These are phyloP conservation scores for Julus scanicus DNA, from an alignment of 2,888 invertebrate genomes.

Conservation along the genomic window DNA sequence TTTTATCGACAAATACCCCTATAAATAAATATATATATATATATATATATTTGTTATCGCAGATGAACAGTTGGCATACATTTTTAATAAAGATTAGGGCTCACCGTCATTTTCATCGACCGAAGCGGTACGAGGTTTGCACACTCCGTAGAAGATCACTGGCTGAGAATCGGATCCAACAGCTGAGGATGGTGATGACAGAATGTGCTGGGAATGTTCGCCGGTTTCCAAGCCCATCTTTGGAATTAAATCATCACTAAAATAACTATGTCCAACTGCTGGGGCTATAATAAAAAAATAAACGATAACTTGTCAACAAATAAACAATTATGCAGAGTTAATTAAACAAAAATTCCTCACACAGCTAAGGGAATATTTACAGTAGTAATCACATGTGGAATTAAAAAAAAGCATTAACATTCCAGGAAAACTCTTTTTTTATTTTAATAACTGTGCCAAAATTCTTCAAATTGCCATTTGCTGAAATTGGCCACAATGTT, in stretches of 20 bases:
- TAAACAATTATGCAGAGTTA: neutral
- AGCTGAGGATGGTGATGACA: neutral
- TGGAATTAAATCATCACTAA: neutral
- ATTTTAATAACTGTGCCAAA: too few relatives aligned
- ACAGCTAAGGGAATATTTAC: too few relatives aligned
- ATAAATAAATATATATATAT: too few relatives aligned
- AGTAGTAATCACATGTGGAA: too few relatives aligned
- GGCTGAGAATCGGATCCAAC: neutral
- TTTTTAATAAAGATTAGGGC: neutral
- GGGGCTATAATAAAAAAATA: neutral
- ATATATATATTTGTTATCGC: neutral
- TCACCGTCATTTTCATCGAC: neutral
- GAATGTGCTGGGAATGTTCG: neutral
- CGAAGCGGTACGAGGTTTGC: neutral
- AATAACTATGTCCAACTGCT: neutral
- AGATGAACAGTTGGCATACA: neutral
- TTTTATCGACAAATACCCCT: conserved; percentile 72
- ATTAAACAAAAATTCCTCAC: too few relatives aligned
- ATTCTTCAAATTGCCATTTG: too few relatives aligned
- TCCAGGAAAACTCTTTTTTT: neutral
- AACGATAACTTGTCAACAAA: neutral
- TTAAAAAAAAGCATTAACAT: too few relatives aligned
- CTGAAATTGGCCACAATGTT: too few relatives aligned
- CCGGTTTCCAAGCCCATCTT: neutral
- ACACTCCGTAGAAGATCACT: conserved; percentile 21